Conservation (phyloP, 2,888 invertebrate genomes). For the Pristionchus entomophagus region DNA sequence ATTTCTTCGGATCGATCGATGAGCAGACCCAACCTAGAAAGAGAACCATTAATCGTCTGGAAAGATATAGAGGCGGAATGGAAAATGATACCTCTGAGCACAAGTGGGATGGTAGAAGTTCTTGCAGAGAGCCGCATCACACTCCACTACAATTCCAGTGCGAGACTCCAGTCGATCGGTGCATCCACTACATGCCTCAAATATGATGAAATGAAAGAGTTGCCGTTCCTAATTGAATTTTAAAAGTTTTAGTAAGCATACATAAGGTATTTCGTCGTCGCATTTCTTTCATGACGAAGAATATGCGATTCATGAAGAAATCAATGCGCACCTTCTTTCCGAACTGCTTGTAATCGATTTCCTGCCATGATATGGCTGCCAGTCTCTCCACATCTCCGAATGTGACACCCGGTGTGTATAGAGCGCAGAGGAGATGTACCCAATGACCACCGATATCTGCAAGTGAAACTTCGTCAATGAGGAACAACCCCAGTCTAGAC, state of each 20-base stretch:
- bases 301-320: too few relatives aligned
- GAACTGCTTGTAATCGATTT: slow-evolving; percentile 97
- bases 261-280: too few relatives aligned
- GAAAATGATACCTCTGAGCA: slow-evolving; percentile 69
- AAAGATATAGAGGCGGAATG: neutral
- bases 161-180: slow-evolving; percentile 89
- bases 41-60: too few relatives aligned
- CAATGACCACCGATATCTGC: slow-evolving; percentile 80
- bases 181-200: slow-evolving; percentile 87
- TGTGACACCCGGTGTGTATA: slow-evolving; percentile 96
- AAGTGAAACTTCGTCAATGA: neutral
- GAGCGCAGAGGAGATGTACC: slow-evolving; percentile 97
- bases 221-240: too few relatives aligned
- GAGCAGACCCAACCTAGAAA: slow-evolving; percentile 66
- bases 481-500: neutral
- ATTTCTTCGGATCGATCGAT: slow-evolving; percentile 61
- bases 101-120: slow-evolving; percentile 98
- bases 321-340: slow-evolving; percentile 85
- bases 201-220: too few relatives aligned
- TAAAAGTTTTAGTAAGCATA: too few relatives aligned
- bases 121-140: slow-evolving; percentile 98
- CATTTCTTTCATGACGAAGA: too few relatives aligned
- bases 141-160: slow-evolving; percentile 95
- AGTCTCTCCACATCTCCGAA: slow-evolving; percentile 94
- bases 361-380: slow-evolving; percentile 91